Percentiles rank a stretch among this genome's conserved stretches.
These are phyloP conservation scores for Himalopsyche tibetana DNA, from an alignment of 2,888 invertebrate genomes.

Conservation along the genomic window DNA sequence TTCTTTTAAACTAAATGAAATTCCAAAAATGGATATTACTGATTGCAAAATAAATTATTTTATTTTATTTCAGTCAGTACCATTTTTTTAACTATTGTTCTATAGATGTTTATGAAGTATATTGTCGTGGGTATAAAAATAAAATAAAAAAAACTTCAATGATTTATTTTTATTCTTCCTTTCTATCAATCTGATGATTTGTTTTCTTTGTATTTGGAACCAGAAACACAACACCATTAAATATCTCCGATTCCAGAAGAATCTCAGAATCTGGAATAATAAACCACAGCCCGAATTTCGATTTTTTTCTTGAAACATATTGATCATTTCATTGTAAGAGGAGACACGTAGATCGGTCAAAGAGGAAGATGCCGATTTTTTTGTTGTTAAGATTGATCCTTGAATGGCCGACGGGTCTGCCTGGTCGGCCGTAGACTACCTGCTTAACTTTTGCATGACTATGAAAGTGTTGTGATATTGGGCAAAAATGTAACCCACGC, in stretches of 20 bases:
- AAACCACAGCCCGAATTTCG: constrained; percentile 55
- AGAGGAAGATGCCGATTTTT: constrained; percentile 64
- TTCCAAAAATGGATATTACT: no score
- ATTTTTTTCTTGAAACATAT: constrained; percentile 63
- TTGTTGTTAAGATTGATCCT: constrained; percentile 55
- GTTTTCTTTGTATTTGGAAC: constrained; percentile 62
- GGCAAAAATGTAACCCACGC: constrained; percentile 61
- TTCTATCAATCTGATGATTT: constrained; percentile 52
- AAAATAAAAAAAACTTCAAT: not conserved
- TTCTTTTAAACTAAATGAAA: no score
- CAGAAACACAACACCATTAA: constrained; percentile 61
- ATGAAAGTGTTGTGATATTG: constrained; percentile 61
- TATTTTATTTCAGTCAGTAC: no score
- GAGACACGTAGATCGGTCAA: constrained; percentile 65
- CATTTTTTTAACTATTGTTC: no score
- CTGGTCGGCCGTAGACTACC: constrained; percentile 53
- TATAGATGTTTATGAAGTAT: no score
- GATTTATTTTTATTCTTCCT: constrained; percentile 9
- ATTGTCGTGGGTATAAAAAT: no score
- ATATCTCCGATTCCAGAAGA: constrained; percentile 47
- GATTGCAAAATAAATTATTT: no score
- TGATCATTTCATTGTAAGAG: constrained; percentile 64
- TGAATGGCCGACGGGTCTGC: constrained; percentile 52
- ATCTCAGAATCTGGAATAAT: constrained; percentile 53
- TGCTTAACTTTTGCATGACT: constrained; percentile 57